Evolutionary conservation across 2,113 vertebrate species (phyloP).

Genomic region (Cyphomyrus discorhynchus): DNA sequence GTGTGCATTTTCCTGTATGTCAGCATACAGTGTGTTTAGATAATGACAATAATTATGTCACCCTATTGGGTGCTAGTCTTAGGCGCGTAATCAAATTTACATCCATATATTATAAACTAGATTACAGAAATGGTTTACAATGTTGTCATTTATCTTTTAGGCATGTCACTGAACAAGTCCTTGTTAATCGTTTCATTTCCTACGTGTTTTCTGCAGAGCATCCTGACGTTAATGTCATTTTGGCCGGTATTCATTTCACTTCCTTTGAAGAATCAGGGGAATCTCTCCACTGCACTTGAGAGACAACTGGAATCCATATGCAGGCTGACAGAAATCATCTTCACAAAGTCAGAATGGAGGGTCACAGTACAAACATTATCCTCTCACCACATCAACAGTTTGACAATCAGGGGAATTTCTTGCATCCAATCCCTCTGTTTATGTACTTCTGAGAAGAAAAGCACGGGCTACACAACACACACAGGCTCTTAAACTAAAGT

Average conservation of each 20-base stretch:
- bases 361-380: not conserved
- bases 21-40: not conserved
- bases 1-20: not conserved
- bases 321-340: not conserved
- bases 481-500: not conserved
- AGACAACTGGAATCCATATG: constrained; percentile 18
- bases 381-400: constrained; percentile 1
- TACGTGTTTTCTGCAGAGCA: not conserved
- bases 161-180: not conserved
- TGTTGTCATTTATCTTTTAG: not conserved
- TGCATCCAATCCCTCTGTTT: not conserved
- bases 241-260: not conserved
- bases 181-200: not conserved
- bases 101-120: not conserved
- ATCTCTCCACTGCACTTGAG: not conserved
- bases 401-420: not conserved
- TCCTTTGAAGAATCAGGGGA: constrained; percentile 9
- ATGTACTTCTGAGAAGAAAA: not conserved
- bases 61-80: not conserved
- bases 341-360: not conserved
- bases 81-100: not conserved
- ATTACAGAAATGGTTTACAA: not conserved
- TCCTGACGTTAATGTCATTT: not conserved
- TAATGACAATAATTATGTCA: not conserved
- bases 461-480: not conserved